phyloP scores from a whole-genome alignment of 1,140 invertebrate species.

The Agrypnia vestita region DNA sequence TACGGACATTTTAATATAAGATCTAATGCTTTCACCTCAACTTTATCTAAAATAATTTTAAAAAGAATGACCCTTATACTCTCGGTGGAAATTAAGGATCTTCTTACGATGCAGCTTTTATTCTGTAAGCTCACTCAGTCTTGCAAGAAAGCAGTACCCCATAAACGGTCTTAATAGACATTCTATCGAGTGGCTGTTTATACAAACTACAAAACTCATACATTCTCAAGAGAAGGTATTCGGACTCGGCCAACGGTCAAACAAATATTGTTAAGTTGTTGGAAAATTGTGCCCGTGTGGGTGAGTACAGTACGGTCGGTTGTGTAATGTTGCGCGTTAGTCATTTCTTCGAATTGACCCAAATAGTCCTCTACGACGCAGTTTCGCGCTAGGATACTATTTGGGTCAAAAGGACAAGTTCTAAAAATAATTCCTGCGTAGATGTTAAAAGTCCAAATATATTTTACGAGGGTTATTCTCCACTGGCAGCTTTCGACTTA shows the following conservation, averaged over 20 bases:
- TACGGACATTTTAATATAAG: background rate
- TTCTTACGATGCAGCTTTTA: too few species aligned
- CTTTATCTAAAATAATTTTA: too few species aligned
- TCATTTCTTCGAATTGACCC: conserved; percentile 28
- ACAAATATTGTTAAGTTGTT: too few species aligned
- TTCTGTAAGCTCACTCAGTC: background rate
- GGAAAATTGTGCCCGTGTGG: background rate
- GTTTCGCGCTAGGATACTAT: background rate
- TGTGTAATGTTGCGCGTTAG: conserved; percentile 10
- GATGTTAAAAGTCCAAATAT: too few species aligned
- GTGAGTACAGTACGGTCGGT: background rate
- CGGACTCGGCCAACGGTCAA: too few species aligned
- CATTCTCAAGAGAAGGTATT: too few species aligned
- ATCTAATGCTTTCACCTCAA: too few species aligned
- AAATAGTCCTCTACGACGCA: conserved; percentile 21
- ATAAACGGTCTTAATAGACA: conserved; percentile 27
- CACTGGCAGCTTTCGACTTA: too few species aligned
- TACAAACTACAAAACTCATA: conserved; percentile 17
- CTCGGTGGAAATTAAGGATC: too few species aligned
- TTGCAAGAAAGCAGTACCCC: conserved; percentile 9
- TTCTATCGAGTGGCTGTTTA: conserved; percentile 27
- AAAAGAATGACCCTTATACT: too few species aligned
- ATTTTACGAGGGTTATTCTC: too few species aligned
- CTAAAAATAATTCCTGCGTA: too few species aligned
- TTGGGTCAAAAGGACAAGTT: conserved; percentile 43